Conservation (phyloP, 2,888 invertebrate species). For the Napeogenes inachia region DNA sequence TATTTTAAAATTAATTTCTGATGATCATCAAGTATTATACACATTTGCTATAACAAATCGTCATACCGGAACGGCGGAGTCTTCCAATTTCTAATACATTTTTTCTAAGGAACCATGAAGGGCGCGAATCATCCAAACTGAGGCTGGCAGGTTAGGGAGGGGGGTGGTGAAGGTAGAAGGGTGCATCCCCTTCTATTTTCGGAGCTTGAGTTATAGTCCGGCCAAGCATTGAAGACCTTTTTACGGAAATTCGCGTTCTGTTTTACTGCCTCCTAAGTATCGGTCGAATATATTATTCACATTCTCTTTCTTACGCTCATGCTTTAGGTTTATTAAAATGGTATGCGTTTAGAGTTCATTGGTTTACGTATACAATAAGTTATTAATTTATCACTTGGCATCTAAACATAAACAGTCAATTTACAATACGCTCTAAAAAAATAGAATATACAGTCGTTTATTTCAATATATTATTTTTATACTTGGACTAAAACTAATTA, state of each 20-base stretch:
- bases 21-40: slow-evolving; percentile 29
- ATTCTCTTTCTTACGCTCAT: slow-evolving; percentile 45
- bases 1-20: slow-evolving; percentile 31
- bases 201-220: slow-evolving; percentile 72
- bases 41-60: slow-evolving; percentile 1
- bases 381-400: neutral
- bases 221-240: slow-evolving; percentile 73
- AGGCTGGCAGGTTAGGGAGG: slow-evolving; percentile 46
- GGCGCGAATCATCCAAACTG: slow-evolving; percentile 61
- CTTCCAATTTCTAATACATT: slow-evolving; percentile 41
- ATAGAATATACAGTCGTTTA: too few species aligned
- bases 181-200: slow-evolving; percentile 69
- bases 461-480: too few species aligned
- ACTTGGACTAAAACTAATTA: too few species aligned
- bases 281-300: slow-evolving; percentile 69
- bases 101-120: slow-evolving; percentile 61
- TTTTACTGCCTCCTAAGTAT: slow-evolving; percentile 68
- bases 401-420: too few species aligned
- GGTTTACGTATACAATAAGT: neutral
- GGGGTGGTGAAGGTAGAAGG: slow-evolving; percentile 32
- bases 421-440: too few species aligned
- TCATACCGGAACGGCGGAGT: neutral
- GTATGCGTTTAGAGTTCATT: neutral
- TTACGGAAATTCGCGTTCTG: slow-evolving; percentile 70
- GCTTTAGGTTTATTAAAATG: slow-evolving; percentile 35